Percentiles rank a stretch among this genome's conserved stretches.
Conservation (phyloP, 2,797 vertebrate species). For the Calcarius lapponicus region DNA sequence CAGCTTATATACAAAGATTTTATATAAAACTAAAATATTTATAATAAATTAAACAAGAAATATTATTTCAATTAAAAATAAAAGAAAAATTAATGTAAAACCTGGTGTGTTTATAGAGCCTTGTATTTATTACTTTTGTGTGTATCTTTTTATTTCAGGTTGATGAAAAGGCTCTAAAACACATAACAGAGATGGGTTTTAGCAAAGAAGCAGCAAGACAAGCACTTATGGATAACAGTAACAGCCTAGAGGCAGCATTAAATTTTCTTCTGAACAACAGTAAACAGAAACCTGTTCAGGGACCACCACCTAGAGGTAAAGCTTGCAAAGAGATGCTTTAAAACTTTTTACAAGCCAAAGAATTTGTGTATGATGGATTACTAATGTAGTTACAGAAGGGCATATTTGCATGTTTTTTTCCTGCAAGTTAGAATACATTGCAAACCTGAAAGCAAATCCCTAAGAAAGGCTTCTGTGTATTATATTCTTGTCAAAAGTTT, state of each 20-base stretch:
- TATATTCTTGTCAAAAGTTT: neutral
- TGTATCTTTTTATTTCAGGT: constrained; percentile 80
- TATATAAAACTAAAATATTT: neutral
- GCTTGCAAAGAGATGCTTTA: neutral
- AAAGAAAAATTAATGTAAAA: neutral
- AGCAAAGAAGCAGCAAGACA: constrained; percentile 92
- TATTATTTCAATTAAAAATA: constrained; percentile 11
- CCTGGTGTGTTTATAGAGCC: neutral
- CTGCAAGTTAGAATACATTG: neutral
- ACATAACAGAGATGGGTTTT: constrained; percentile 99
- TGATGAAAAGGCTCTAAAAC: constrained; percentile 93
- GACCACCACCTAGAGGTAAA: constrained; percentile 87
- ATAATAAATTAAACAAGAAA: neutral
- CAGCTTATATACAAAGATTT: neutral
- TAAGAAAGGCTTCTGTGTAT: neutral
- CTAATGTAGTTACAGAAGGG: neutral
- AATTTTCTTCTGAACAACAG: constrained; percentile 89
- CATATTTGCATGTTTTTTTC: neutral
- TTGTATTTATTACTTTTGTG: neutral
- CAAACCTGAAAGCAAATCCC: neutral
- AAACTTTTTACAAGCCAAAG: neutral
- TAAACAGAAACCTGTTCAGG: constrained; percentile 77
- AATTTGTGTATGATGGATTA: neutral
- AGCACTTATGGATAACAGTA: constrained; percentile 95
- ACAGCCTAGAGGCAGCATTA: constrained; percentile 93